A percentile compares a stretch with the other conserved stretches of the same genome.
These are phyloP conservation scores for Listrodromus nycthemerus DNA, from an alignment of 2,888 invertebrate genomes.

Conservation along the genomic window DNA sequence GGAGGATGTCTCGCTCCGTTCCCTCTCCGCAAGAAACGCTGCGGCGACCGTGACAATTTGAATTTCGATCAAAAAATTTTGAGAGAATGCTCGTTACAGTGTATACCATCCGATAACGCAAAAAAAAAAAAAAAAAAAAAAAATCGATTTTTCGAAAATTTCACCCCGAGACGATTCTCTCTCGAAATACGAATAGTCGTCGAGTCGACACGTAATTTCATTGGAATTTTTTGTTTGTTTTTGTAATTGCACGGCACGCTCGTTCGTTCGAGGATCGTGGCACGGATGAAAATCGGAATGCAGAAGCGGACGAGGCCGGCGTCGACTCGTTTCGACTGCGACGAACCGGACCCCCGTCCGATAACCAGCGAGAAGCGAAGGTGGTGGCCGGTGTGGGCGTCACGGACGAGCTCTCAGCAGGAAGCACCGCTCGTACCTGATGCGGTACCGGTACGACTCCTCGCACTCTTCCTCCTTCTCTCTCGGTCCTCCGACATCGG, in stretches of 20 bases:
- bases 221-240: not conserved
- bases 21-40: too few species aligned
- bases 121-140: too few species aligned
- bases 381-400: slow-evolving; percentile 78
- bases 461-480: slow-evolving; percentile 68
- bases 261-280: slow-evolving; percentile 12
- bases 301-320: slow-evolving; percentile 14
- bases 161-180: too few species aligned
- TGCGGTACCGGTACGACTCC: slow-evolving; percentile 71
- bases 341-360: slow-evolving; percentile 36
- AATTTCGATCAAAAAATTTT: too few species aligned
- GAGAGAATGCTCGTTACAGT: too few species aligned
- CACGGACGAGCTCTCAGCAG: slow-evolving; percentile 80
- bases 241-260: not conserved
- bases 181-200: too few species aligned
- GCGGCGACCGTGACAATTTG: too few species aligned
- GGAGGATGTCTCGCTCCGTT: too few species aligned
- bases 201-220: too few species aligned
- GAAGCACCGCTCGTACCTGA: slow-evolving; percentile 76
- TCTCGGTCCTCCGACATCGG: not conserved
- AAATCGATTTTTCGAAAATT: too few species aligned
- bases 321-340: slow-evolving; percentile 40
- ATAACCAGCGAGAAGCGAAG: slow-evolving; percentile 63
- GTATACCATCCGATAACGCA: too few species aligned
- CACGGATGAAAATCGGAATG: slow-evolving; percentile 1